Evolutionary conservation across 2,797 vertebrate species (phyloP), one percentile per base, ranked within the genome.

Genomic region (Naso thynnoides): DNA sequence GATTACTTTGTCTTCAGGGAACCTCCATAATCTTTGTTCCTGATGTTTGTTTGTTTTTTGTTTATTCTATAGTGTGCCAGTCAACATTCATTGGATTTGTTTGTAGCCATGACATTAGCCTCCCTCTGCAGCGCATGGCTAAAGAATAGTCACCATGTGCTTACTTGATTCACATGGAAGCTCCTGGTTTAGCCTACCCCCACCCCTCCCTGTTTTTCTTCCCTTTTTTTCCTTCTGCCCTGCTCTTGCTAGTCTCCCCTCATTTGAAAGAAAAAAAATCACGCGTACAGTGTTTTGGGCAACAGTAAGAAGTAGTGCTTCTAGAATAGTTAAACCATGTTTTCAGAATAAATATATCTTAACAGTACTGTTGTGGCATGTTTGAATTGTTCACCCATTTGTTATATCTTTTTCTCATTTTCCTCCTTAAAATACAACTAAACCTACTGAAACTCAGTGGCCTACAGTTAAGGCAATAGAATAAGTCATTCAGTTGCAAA

Each of bases 161-260:
- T 81, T 70, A 50, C 57, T 83, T 45, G 70, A 74, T 83, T 83
- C 86, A 82, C 82, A 82, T 83, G 71, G 60, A 85, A 82, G 60
- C 76, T 79, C 73, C 70, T 80, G 81, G 81, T 78, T 79, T 78
- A 59, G 18, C 81, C 79, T 58, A 58, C 81, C 80, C 79, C 16
- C n/a, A 19, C 45, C 45, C n/a, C 63, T 57, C 36, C 63, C 54
- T 68, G 67, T 5, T 77, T 90, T 90, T 90, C 85, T 78, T 87
- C 89, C 87, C 83, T 85, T 59, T 64, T 79, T 88, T 91, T 88
- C 86, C 83, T 88, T 92, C 84, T 87, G 72, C 56, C 26, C 75
- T 63, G 38, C 66, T 73, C 50, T 82, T 38, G 50, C 80, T 91
- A 56, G 76, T 76, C 62, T 82, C 65, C 67, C 58, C 39, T 70